Evolutionary conservation across 2,113 vertebrate genomes (phyloP).

Genomic region (Sapajus apella): DNA sequence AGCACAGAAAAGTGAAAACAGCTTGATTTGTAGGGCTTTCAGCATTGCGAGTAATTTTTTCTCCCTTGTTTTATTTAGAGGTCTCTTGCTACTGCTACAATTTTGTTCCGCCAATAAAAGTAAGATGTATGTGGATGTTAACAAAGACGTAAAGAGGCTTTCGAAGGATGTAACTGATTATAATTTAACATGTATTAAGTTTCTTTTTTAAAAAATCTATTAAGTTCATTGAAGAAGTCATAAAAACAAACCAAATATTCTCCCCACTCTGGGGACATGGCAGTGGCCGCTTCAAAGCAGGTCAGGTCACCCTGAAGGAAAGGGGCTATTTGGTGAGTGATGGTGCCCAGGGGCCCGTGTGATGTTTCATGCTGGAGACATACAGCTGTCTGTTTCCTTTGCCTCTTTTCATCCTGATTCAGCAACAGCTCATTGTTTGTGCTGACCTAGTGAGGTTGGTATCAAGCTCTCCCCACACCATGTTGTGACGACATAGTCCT

Average conservation of each 20-base stretch:
- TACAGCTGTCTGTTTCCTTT: neutral
- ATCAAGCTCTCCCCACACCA: accelerated
- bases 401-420: neutral
- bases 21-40: conserved; percentile 68
- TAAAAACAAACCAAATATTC: conserved; percentile 5
- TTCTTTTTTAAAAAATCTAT: neutral
- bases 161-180: conserved; percentile 54
- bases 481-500: neutral
- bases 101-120: conserved; percentile 60
- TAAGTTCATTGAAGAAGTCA: conserved; percentile 46
- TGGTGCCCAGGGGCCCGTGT: neutral
- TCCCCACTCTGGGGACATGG: neutral
- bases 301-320: neutral
- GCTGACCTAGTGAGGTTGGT: neutral
- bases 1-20: conserved; percentile 27
- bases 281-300: neutral
- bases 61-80: conserved; percentile 63
- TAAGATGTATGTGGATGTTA: conserved; percentile 60
- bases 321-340: no score
- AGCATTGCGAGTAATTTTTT: neutral
- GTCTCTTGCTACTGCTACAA: conserved; percentile 50
- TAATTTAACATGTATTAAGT: conserved; percentile 65
- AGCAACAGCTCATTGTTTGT: neutral
- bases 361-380: neutral
- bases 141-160: conserved; percentile 51